These are phyloP conservation scores for Brassicogethes aeneus DNA, from an alignment of 2,888 invertebrate genomes.

Conservation along the genomic window DNA sequence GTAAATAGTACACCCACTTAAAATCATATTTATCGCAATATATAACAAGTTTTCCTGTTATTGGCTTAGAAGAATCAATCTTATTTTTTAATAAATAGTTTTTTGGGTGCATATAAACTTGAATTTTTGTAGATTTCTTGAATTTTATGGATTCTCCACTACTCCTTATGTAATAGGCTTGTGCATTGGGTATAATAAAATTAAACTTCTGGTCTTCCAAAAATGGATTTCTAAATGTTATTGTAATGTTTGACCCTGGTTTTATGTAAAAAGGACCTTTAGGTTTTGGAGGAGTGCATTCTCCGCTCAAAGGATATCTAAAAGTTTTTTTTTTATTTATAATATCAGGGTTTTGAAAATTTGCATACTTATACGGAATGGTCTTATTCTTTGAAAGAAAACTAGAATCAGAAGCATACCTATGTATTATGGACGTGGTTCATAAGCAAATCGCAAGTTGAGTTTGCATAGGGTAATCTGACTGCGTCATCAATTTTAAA, in stretches of 20 bases:
- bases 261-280: slow-evolving; percentile 43
- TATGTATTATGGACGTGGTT: no score
- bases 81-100: slow-evolving; percentile 3
- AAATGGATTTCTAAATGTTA: slow-evolving; percentile 44
- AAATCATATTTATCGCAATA: slow-evolving; percentile 7
- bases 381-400: no score
- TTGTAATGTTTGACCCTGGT: slow-evolving; percentile 30
- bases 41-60: slow-evolving; percentile 17
- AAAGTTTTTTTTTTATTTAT: slow-evolving; percentile 12
- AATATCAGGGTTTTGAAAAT: slow-evolving; percentile 1
- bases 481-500: no score
- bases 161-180: slow-evolving; percentile 37
- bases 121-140: slow-evolving; percentile 29
- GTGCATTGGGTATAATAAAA: slow-evolving; percentile 37
- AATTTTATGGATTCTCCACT: slow-evolving; percentile 36
- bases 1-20: slow-evolving; percentile 15
- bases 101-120: slow-evolving; percentile 14
- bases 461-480: no score
- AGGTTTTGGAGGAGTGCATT: slow-evolving; percentile 41
- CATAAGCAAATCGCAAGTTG: no score
- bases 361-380: no score
- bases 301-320: slow-evolving; percentile 41
- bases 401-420: no score
- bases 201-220: slow-evolving; percentile 34
- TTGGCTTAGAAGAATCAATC: slow-evolving; percentile 7